Evolutionary conservation across 2,888 invertebrate species (phyloP).

Genomic region (Drosophila prolongata): DNA sequence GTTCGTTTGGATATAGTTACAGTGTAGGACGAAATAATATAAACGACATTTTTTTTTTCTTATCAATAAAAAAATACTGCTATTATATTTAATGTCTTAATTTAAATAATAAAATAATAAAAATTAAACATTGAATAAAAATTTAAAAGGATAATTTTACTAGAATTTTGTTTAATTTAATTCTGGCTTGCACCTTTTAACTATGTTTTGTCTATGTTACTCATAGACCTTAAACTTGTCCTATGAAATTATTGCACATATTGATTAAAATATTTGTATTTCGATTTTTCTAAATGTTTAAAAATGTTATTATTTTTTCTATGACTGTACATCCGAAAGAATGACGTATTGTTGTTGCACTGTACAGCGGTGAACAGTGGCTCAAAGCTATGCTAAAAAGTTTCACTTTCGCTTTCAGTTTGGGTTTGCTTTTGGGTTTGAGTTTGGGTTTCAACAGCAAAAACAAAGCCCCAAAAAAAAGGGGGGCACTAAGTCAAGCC

Average conservation of each 20-base stretch:
- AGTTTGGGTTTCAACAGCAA: slow-evolving; percentile 60
- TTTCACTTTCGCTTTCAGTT: slow-evolving; percentile 83
- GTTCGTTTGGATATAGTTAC: slow-evolving; percentile 24
- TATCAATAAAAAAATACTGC: not conserved
- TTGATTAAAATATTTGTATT: too few relatives aligned
- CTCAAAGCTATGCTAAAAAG: slow-evolving; percentile 71
- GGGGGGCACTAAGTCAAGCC: slow-evolving; percentile 76
- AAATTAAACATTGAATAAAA: too few relatives aligned
- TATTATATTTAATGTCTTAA: too few relatives aligned
- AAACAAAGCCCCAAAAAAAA: slow-evolving; percentile 52
- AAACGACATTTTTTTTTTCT: slow-evolving; percentile 1
- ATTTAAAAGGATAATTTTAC: too few relatives aligned
- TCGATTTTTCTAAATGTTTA: too few relatives aligned
- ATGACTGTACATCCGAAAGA: slow-evolving; percentile 41
- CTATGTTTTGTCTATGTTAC: too few relatives aligned
- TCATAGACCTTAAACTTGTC: too few relatives aligned
- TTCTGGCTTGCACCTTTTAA: too few relatives aligned
- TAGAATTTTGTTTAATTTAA: too few relatives aligned
- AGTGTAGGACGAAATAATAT: not conserved
- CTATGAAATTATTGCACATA: too few relatives aligned
- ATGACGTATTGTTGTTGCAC: slow-evolving; percentile 53
- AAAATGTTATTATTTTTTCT: not conserved
- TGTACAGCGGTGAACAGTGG: slow-evolving; percentile 50
- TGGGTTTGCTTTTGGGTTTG: too few relatives aligned
- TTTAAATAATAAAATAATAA: too few relatives aligned